phyloP scores from a whole-genome alignment of 2,888 invertebrate genomes.

The Lumbricus terrestris region DNA sequence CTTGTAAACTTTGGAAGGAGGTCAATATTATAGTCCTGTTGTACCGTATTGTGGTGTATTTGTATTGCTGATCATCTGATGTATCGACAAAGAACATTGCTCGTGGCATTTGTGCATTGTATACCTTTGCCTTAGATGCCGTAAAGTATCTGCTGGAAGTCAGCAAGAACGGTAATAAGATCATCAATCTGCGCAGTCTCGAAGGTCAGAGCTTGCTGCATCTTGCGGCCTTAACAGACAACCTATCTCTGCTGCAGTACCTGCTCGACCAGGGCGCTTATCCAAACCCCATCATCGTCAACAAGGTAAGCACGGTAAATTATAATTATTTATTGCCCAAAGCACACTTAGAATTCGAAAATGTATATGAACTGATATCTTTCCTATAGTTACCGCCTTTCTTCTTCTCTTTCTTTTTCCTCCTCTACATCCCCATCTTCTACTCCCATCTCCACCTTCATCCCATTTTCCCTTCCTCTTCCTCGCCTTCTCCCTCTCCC shows the following conservation, averaged over 20 bases:
- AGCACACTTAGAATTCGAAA: not conserved
- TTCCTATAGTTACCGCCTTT: too few species aligned
- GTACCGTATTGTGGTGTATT: too few species aligned
- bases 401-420: too few species aligned
- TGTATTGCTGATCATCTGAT: not conserved
- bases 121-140: slow-evolving; percentile 43
- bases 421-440: too few species aligned
- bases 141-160: slow-evolving; percentile 46
- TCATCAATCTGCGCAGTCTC: slow-evolving; percentile 82
- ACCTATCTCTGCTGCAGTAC: slow-evolving; percentile 86
- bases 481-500: too few species aligned
- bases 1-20: too few species aligned
- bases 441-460: too few species aligned
- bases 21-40: too few species aligned
- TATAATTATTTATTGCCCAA: not conserved
- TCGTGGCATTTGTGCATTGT: not conserved
- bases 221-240: slow-evolving; percentile 88
- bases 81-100: not conserved
- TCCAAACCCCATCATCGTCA: slow-evolving; percentile 59
- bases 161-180: slow-evolving; percentile 57
- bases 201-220: slow-evolving; percentile 91
- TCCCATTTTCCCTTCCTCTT: too few species aligned
- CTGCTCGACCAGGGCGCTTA: slow-evolving; percentile 82
- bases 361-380: too few species aligned
- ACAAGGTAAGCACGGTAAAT: not conserved